Base-by-base conservation (phyloP, 2,888 invertebrate genomes). In the Clanis bilineata region DNA sequence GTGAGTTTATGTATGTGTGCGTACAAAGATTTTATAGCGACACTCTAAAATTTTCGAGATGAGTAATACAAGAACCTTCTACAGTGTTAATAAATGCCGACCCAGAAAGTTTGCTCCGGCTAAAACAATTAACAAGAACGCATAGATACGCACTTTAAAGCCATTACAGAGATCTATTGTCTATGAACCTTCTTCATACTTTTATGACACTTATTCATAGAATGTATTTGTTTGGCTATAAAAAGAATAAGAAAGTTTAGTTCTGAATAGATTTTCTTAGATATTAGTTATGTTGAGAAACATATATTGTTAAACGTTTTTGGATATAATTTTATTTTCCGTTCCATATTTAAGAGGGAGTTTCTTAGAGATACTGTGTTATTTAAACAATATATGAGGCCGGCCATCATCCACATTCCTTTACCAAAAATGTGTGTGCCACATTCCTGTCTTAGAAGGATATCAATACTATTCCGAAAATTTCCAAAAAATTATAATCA, bases 51-150 rank as follows among this genome's bases (percentile, higher is more conserved):
- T 15, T n/a, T 2, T 21, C 63, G 63, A 64, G 67, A 72, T 76
- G 80, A 79, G 73, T 79, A 78, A 77, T 67, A 58, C 65, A 64
- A 63, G 62, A 69, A 64, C 67, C 70, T 70, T 69, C 65, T 66
- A 62, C 68, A 72, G 70, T 68, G 74, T 71, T 83, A 84, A 82
- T 79, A 80, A 80, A 80, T 73, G 64, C 77, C 74, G 80, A 78
- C 80, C 83, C 75, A 82, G 79, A 83, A 83, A 80, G 72, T 79
- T 76, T 72, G 73, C 77, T 78, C 71, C 69, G 68, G 65, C 67
- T 64, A 72, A 72, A 84, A 81, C 81, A 86, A 87, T 86, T 85
- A 87, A 82, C 82, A 70, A 70, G 69, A 71, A 73, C 65, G 73
- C 75, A 83, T 82, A 83, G 82, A 82, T 77, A 74, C 67, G 64